phyloP scores from a whole-genome alignment of 2,797 vertebrate species.

The Anabas testudineus region DNA sequence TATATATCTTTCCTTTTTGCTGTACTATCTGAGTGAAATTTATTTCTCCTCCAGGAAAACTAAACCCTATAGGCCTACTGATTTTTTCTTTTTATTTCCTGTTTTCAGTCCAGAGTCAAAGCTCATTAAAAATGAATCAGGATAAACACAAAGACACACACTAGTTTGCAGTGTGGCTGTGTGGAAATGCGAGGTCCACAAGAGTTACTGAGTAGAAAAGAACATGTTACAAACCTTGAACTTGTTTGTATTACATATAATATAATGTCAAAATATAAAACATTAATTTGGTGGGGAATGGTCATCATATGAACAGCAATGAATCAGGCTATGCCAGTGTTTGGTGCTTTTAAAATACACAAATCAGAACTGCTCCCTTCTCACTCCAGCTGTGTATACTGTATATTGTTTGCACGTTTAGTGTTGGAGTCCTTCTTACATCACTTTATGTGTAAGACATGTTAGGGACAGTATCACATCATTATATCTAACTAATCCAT shows the following conservation, averaged over 20 bases:
- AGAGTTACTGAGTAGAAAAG: neutral
- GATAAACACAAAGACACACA: constrained; percentile 21
- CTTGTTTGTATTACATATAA: no score
- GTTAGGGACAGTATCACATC: no score
- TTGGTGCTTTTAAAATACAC: no score
- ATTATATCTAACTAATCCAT: no score
- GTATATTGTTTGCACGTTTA: neutral
- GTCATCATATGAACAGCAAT: neutral
- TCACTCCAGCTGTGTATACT: neutral
- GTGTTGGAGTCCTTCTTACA: neutral
- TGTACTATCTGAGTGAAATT: neutral
- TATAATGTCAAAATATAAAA: neutral
- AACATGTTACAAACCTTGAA: no score
- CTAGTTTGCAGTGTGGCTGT: neutral
- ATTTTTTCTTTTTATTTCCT: constrained; percentile 2
- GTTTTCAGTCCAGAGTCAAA: constrained; percentile 14
- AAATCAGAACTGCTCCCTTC: neutral
- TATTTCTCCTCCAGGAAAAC: neutral
- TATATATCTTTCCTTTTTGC: neutral
- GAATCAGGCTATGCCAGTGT: neutral
- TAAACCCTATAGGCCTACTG: neutral
- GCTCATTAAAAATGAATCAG: constrained; percentile 39
- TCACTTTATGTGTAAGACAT: no score
- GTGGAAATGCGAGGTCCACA: neutral
- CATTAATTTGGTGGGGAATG: neutral